Evolutionary conservation across 1,140 invertebrate species (phyloP), one percentile per base, ranked within the genome.

Genomic region (Leptopilina clavipes): DNA sequence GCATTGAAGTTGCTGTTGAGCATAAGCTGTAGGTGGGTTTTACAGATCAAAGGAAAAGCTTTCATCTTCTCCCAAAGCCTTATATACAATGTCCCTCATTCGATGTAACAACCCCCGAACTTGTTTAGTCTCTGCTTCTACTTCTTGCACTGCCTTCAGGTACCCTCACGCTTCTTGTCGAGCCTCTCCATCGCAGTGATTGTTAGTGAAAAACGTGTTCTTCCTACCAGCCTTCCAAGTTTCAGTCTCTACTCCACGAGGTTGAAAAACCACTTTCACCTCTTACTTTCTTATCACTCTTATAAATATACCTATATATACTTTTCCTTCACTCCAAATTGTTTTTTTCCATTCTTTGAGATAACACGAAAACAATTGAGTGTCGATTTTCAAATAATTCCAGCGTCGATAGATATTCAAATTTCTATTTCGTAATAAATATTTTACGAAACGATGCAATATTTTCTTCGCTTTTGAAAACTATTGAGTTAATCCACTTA

Each of bases 151-250:
- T n/a, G 11, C 11, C 59, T 65, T 65, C 25, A 65, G 59, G 59
- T 65, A 31, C 59, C 25, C 59, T 31, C 12, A n/a, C 12, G 11
- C 25, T 65, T 22, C 22, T 65, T 65, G 11, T n/a, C 25, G 14
- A 37, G 22, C 5, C 59, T n/a, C 59, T 65, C 25, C 3, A 65
- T 14, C 11, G 59, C 59, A 65, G 59, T 65, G 59, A 65, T 65
- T 65, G 59, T 65, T 65, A 31, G 59, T 2, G 59, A 65, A 65
- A 65, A 65, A 65, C 59, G 59, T 65, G 59, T 65, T 65, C 22
- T 9, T 7, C 3, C 6, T 40, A 7, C 37, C 11, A 31, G 59
- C 22, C 25, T 59, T 59, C 19, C 56, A 25, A 59, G 56, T 25
- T 59, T 25, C 56, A 25, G 12, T 19, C 12, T 25, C 37, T 40